Base-by-base conservation (phyloP, 1,140 invertebrate species). In the Sycophila sp. region DNA sequence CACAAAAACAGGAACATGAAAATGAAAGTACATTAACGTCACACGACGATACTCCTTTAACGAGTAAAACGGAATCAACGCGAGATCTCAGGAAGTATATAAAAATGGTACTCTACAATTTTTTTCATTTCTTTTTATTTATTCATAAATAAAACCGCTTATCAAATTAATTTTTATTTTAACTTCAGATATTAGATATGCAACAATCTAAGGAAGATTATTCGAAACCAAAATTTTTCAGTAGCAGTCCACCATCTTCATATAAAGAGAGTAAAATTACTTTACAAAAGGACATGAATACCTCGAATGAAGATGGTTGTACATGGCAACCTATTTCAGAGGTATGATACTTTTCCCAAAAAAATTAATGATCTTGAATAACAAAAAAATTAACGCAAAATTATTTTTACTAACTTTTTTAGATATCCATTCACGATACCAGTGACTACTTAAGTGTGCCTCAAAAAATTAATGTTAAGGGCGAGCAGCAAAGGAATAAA, bases 21-120 rank as follows among this genome's bases (percentile, higher is more conserved):
- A 80, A 79, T 24, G 82, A 83, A 60, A 81, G 76, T 70, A 79
- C 81, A 24, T 73, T 80, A 19, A 80, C 76, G 5, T 81, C 79
- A 0, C 76, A 77, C 15, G 79, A 84, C 7, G 81, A 85, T n/a
- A 76, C 74, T n/a, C 77, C 77, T 26, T 47, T 78, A 22, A 78
- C 60, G 10, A 77, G 45, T 71, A 80, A 68, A 73, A 82, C 71
- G 32, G 80, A 82, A 55, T 75, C 79, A 7, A 81, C 77, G 30
- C 81, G 79, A 53, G 84, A 85, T 72, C 71, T 86, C 22, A 72
- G 76, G 63, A 81, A 79, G 77, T 86, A 85, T 55, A 80, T 86
- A 30, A 80, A 81, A 81, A 83, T 85, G 83, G 85, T 85, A 68
- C 19, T 7, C 19, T 22, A 22, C 7, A 47, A 10, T 22, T 1